Evolutionary conservation across 2,888 invertebrate genomes (phyloP).

Genomic region (Metallyticus violacea): DNA sequence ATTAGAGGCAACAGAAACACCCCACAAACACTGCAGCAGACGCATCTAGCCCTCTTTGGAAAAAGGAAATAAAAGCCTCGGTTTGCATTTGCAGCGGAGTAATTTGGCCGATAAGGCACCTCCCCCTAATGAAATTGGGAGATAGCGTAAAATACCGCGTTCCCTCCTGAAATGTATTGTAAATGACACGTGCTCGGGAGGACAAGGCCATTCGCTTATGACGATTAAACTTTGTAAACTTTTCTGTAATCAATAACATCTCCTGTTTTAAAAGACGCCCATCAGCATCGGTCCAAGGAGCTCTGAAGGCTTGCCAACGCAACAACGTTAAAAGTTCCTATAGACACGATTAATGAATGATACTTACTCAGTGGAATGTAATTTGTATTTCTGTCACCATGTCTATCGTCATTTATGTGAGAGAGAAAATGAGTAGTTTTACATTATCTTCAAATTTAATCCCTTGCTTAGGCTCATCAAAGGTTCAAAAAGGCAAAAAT

Average conservation of each 20-base stretch:
- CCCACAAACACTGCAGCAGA: neutral
- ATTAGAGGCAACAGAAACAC: neutral
- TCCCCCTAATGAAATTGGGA: neutral
- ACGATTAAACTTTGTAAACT: neutral
- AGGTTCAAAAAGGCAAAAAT: no score
- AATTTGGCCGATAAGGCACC: neutral
- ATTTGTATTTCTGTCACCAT: no score
- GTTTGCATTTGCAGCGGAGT: neutral
- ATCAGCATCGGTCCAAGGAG: neutral
- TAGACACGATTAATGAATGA: no score
- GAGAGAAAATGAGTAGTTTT: no score
- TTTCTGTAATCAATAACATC: neutral
- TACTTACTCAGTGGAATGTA: no score
- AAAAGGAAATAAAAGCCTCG: neutral
- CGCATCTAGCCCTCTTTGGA: no score
- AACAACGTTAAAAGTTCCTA: no score
- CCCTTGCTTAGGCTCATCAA: no score
- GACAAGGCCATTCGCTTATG: neutral
- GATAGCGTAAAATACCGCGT: neutral
- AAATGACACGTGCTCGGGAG: neutral
- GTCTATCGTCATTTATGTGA: no score
- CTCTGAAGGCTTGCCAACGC: no score
- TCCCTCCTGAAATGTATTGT: neutral
- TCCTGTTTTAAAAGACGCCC: no score
- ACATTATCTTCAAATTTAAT: no score